Evolutionary conservation across 2,888 invertebrate species (phyloP), one percentile per base, ranked within the genome.

Genomic region (Portevinia maculata): DNA sequence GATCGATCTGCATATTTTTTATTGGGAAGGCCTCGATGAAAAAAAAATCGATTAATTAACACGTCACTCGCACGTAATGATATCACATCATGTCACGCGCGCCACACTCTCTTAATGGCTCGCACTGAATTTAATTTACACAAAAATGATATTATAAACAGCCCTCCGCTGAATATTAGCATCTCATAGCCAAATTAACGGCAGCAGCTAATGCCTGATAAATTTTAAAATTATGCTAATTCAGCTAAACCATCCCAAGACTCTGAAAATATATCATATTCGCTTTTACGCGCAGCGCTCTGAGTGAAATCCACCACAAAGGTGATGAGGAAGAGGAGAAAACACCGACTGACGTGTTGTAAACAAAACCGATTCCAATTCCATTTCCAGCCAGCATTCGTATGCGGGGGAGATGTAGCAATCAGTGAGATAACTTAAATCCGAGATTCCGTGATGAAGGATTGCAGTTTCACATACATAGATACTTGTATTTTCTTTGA

Each of bases 201-300:
- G 62, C 44, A 34, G 41, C 60, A 21, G 13, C 73, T 73, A 73
- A 62, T 64, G 53, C 28, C 62, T 55, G 73, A 19, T 28, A 62
- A 60, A 73, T 73, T 62, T 62, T 37, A 37, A 55, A 73, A 73
- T 73, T 73, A 73, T 73, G 73, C 53, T 62, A 73, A 73, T 73
- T 53, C 37, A 15, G 37, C 8, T 30, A 28, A 48, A 60, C 46
- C 34, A 46, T 28, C 19, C 34, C 37, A 19, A 15, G 28, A 21
- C 41, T 15, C 9, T 24, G 9, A 5, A 41, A 17, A 37, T 15
- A 39, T 3, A 30, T 48, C 21, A 39, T 13, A 11, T 17, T 44
- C 53, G 55, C 32, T 11, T 19, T 39, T 15, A 15, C 39, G 39
- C 39, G 24, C 24, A 24, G 24, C 24, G 24, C 24, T 24, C 24